Evolutionary conservation across 1,140 invertebrate species (phyloP).

Genomic region (Hypothenemus hampei): DNA sequence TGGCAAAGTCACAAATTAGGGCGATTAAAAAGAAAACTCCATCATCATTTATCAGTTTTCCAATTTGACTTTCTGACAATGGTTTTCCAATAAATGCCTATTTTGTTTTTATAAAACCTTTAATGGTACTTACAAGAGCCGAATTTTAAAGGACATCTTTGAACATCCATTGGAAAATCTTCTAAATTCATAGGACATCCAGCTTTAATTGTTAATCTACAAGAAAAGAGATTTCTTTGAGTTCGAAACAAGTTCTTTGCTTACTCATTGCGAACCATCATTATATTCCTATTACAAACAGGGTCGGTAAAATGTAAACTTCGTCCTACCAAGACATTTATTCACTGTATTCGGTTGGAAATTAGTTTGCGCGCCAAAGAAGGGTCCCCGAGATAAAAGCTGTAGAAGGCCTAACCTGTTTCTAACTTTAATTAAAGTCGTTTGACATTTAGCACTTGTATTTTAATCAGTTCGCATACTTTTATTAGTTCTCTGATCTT

Average conservation of each 20-base stretch:
- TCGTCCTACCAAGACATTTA: conserved; percentile 1
- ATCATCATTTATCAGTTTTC: too few relatives aligned
- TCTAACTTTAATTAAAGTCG: conserved; percentile 19
- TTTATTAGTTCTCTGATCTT: too few relatives aligned
- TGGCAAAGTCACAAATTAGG: too few relatives aligned
- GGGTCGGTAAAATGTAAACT: not conserved
- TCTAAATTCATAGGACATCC: conserved; percentile 89
- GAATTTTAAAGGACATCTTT: conserved; percentile 78
- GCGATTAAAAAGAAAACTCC: too few relatives aligned
- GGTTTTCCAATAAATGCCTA: too few relatives aligned
- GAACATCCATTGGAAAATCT: conserved; percentile 89
- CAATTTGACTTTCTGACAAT: too few relatives aligned
- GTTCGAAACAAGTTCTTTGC: too few relatives aligned
- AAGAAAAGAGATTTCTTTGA: conserved; percentile 31
- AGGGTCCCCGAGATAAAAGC: conserved; percentile 8
- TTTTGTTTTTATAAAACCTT: not conserved
- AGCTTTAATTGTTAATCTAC: conserved; percentile 84
- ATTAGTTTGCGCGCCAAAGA: conserved; percentile 14
- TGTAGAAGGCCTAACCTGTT: conserved; percentile 7
- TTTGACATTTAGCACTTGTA: conserved; percentile 10
- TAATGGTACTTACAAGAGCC: conserved; percentile 78
- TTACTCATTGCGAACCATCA: too few relatives aligned
- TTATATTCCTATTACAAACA: not conserved
- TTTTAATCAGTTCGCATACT: conserved; percentile 9
- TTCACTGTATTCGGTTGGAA: conserved; percentile 8